Base-by-base conservation (phyloP, 2,888 invertebrate genomes). In the Morpho deidamia region DNA sequence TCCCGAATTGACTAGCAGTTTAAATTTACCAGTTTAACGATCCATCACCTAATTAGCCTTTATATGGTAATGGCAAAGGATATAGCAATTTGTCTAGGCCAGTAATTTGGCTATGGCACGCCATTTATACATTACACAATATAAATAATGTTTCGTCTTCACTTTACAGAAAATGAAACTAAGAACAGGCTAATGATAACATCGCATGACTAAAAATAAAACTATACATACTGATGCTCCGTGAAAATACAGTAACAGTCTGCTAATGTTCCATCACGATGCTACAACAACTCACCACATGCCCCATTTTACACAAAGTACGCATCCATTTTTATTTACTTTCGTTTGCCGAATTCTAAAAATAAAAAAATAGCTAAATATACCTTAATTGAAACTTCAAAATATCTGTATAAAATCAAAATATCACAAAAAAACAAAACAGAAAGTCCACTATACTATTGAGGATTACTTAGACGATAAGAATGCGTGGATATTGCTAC, bases 121-220 rank as follows among this genome's bases (percentile, higher is more conserved):
- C 85, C 68, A 87, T 83, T 82, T 84, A 83, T 83, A 83, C 85
- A 87, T 87, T 84, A 87, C 78, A 79, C 75, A 84, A 83, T 84
- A 86, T 83, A 85, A 87, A 86, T 86, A 87, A 83, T 84, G 79
- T 82, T 85, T 80, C 76, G 82, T 85, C 83, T 84, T 83, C 84
- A 80, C 83, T 78, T 76, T 69, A 55, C 39, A 55, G 39, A 52
- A 74, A 81, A 80, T 79, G 70, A 69, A 78, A 75, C 71, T 66
- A 70, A 80, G 77, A 78, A 72, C 72, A 68, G 67, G 70, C 76
- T 86, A 86, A 87, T 83, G 85, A 81, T 79, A 71, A 74, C 70
- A 83, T 86, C 73, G 63, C 65, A 65, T 65, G 64, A 58, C 51
- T 47, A 47, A 37, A 35, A 43, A 14, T 34, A 44, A 23, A 44